Base-by-base conservation (phyloP, 2,797 vertebrate species). In the Pogonophryne albipinna region DNA sequence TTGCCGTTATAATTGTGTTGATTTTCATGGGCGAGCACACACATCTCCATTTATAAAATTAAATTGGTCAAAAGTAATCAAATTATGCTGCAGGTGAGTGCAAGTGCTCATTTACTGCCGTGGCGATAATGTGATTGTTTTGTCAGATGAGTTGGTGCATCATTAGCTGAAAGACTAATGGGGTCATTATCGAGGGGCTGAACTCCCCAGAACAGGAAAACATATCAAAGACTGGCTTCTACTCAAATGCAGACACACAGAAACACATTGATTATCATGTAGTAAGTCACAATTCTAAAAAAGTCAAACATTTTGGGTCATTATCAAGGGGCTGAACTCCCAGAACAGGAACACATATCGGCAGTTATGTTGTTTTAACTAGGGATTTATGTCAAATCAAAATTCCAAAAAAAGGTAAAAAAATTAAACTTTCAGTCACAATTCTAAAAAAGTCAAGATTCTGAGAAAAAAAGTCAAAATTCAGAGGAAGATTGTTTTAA, bases 61-160 rank as follows among this genome's bases (percentile, higher is more conserved):
- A 87, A 92, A 89, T 91, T 86, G 83, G 75, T 91, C 91, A 92
- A 90, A 88, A 89, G 83, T 92, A 93, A 93, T 92, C 80, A 89
- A 91, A 91, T 91, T 62, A 91, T 57, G 46, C 85, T 79, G 80
- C 63, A 19, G n/a, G n/a, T n/a, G n/a, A n/a, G n/a, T n/a, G n/a
- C n/a, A n/a, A 69, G 79, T 42, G 76, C 82, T 86, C 83, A 5
- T 82, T 76, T 68, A 87, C 73, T 57, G 76, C 89, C 67, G 79
- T 82, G 91, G 88, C 74, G n/a, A 87, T 93, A 93, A 92, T 85
- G 90, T 85, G 88, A 90, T 87, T 86, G 88, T 92, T 91, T 89
- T 92, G 91, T 94, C 83, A 93, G 89, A 87, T 91, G 87, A 89
- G 89, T 74, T 71, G 88, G 81, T 41, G 78, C 86, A 79, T 90